phyloP scores from a whole-genome alignment of 2,888 invertebrate species.

The Melinaea menophilus region DNA sequence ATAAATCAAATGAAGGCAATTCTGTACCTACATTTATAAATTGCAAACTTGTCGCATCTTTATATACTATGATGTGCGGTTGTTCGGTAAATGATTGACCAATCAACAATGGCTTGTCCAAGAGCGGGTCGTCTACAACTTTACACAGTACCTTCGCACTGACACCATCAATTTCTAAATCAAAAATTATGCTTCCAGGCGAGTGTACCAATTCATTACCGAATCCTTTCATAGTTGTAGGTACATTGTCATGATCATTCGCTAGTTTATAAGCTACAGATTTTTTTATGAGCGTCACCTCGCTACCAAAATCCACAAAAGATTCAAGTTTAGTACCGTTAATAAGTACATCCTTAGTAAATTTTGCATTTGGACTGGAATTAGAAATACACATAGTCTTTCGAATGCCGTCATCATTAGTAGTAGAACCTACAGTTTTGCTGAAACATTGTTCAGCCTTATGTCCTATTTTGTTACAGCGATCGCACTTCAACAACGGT shows the following conservation, averaged over 20 bases:
- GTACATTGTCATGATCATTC: slow-evolving; percentile 13
- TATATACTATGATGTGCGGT: not conserved
- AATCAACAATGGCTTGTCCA: too few species aligned
- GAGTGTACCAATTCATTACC: slow-evolving; percentile 27
- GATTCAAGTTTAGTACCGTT: slow-evolving; percentile 5
- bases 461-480: slow-evolving; percentile 6
- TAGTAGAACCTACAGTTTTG: not conserved
- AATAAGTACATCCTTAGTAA: slow-evolving; percentile 2
- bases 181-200: slow-evolving; percentile 12
- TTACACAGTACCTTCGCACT: slow-evolving; percentile 22
- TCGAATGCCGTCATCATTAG: not conserved
- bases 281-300: slow-evolving; percentile 18
- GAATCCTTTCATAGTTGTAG: slow-evolving; percentile 29
- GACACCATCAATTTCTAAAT: slow-evolving; percentile 24
- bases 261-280: slow-evolving; percentile 14
- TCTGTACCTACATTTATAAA: slow-evolving; percentile 17
- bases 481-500: too few species aligned
- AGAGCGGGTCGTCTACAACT: slow-evolving; percentile 20
- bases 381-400: slow-evolving; percentile 3
- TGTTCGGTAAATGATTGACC: too few species aligned
- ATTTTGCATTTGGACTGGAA: slow-evolving; percentile 8
- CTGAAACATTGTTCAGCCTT: not conserved
- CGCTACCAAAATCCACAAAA: slow-evolving; percentile 19
- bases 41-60: slow-evolving; percentile 19
- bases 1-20: not conserved